Base-by-base conservation (phyloP, 2,888 invertebrate genomes). In the Tetragonisca angustula region DNA sequence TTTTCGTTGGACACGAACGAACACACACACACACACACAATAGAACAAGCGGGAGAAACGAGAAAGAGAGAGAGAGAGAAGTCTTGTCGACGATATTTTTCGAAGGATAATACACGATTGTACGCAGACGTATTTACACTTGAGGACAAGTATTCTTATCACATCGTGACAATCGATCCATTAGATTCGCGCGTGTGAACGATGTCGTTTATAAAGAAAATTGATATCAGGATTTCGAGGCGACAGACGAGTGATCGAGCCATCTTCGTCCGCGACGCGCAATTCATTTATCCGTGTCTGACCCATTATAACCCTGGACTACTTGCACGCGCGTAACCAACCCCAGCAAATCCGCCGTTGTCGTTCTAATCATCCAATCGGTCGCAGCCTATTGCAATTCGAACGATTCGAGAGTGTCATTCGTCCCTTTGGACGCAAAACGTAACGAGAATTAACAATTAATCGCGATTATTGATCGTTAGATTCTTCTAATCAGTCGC, bases 1-100 rank as follows among this genome's bases (percentile, higher is more conserved):
- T 84, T 82, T 84, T 88, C 86, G 85, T 74, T 43, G 68, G 70
- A 19, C 73, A 52, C 78, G 65, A 73, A 36, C 36, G 19, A 19
- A 52, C 49, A 6, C 36, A 52, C 49, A 6, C 54, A 36, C 36
- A 24, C n/a, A 52, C 49, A 6, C 54, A 19, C 73, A 52, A n/a
- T 2, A 67, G 43, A 43, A 67, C 19, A 67, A 43, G 43, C 43
- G n/a, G 43, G 17, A 43, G 43, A 43, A 43, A 3, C 13, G 67
- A 67, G 17, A 3, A 4, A 27, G 19, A 50, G n/a, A n/a, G 9
- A 24, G n/a, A 21, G n/a, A 43, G 24, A 27, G 43, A 50, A n/a
- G 11, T 5, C 24, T 56, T 56, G 13, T 15, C 56, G 15, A 68
- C 4, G 11, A 19, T 43, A 24, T 4, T 24, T 24, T 19, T 24